Percentiles rank a stretch among this genome's conserved stretches.
Evolutionary conservation across 1,140 invertebrate species (phyloP).

Genomic region (Orchestia grillus): DNA sequence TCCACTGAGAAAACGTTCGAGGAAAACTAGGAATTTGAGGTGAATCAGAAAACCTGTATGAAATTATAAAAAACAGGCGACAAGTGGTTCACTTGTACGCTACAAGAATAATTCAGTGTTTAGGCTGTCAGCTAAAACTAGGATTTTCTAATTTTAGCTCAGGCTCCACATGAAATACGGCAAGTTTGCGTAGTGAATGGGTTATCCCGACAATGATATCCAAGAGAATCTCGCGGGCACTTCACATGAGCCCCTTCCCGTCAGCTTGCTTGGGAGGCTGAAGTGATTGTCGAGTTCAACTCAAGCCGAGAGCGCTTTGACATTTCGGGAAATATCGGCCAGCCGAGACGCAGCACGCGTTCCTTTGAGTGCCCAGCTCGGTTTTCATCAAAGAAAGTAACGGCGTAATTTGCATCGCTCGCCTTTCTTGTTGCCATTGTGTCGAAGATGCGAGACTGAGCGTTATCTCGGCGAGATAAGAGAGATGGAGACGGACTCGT

Average conservation of each 20-base stretch:
- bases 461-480: constrained; percentile 24
- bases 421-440: constrained; percentile 3
- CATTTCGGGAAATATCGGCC: constrained; percentile 24
- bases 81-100: no score
- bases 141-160: no score
- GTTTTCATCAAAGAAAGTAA: constrained; percentile 40
- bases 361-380: constrained; percentile 1
- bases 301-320: background rate
- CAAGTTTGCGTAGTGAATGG: background rate
- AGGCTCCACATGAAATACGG: background rate
- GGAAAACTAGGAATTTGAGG: no score
- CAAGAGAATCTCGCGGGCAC: background rate
- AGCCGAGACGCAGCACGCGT: background rate
- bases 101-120: no score
- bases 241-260: background rate
- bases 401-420: constrained; percentile 22
- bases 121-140: no score
- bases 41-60: no score
- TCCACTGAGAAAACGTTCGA: no score
- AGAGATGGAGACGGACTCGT: background rate
- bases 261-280: background rate
- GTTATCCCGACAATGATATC: constrained; percentile 27
- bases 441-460: constrained; percentile 6
- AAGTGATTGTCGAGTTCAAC: constrained; percentile 21
- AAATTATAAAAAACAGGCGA: no score